Base-by-base conservation (phyloP, 2,113 vertebrate species). In the Pelecanus crispus region DNA sequence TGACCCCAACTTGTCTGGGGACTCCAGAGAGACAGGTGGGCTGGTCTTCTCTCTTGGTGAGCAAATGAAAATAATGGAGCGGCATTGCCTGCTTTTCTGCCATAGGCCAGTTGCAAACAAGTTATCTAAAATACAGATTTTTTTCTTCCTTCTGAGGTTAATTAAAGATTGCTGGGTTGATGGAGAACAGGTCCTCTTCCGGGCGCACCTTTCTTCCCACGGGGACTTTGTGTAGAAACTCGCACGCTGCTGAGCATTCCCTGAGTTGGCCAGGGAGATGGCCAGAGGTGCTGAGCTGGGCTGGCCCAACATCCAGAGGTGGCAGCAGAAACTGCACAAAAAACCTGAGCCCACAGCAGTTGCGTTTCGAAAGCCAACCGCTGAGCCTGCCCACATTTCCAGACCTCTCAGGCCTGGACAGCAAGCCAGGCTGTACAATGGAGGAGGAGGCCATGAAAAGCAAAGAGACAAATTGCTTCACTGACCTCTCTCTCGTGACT, bases 191-290 rank as follows among this genome's bases (percentile, higher is more conserved):
- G 16, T 59, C 17, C 5, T 80, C 10, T 68, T 94, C 20, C 0
- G 1, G 7, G 13, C 5, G 5, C 81, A 10, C 17, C 34, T 85
- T 70, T 62, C 34, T 79, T 82, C 55, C 24, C 36, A 29, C 18
- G 34, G 13, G 12, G 38, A 24, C 21, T 77, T 52, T 36, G 25
- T 70, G 24, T 29, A 38, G 77, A 91, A 70, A 38, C 13, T 29
- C 0, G 0, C 5, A 21, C 1, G 0, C 45, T 74, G 45, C 78
- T 78, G 50, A 86, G 7, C 1, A 1, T 92, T 81, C 45, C 14
- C 36, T 13, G 13, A 14, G 1, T 0, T 74, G 52, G 26, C 40
- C 42, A n/a, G 42, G 82, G 61, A 67, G 42, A 10, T 45, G 42
- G 7, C 4, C 1, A 3, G 44, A 50, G 44, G 18, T 21, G 18